Percentiles rank a stretch among this genome's conserved stretches.
Evolutionary conservation across 2,113 vertebrate genomes (phyloP).

Genomic region (Etia nguti): DNA sequence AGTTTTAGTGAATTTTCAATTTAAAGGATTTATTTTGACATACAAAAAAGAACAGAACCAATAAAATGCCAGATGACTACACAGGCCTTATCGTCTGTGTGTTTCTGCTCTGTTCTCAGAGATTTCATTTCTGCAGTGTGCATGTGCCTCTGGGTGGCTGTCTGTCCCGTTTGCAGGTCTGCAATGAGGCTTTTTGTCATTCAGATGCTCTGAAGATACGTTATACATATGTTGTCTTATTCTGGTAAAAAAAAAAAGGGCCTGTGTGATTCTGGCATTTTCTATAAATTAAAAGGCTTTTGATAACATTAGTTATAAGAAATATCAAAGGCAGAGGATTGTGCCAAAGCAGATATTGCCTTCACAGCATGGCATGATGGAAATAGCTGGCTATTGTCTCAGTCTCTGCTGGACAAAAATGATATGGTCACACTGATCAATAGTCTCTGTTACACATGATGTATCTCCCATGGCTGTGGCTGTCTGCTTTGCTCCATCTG

Average conservation of each 20-base stretch:
- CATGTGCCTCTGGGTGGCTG: constrained; percentile 6
- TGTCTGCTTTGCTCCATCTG: constrained; percentile 61
- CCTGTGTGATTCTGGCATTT: neutral
- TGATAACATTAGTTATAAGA: neutral
- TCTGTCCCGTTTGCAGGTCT: neutral
- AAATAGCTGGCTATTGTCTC: constrained; percentile 43
- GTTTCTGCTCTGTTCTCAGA: neutral
- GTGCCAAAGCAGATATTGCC: constrained; percentile 11
- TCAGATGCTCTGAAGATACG: constrained; percentile 1
- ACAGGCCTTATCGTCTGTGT: neutral
- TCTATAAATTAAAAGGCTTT: constrained; percentile 7
- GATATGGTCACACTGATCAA: constrained; percentile 60
- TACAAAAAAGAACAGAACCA: neutral
- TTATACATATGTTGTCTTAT: neutral
- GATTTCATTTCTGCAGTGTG: neutral
- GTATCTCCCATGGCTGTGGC: constrained; percentile 72
- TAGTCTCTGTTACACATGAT: constrained; percentile 73
- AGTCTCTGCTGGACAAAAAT: constrained; percentile 48
- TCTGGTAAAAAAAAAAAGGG: constrained; percentile 2
- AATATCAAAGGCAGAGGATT: neutral
- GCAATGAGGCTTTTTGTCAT: constrained; percentile 1
- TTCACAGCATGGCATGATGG: constrained; percentile 14
- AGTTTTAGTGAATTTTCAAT: constrained; percentile 20
- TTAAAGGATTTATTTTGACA: constrained; percentile 13
- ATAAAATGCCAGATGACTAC: neutral